Evolutionary conservation across 92 coral and sea anemone genomes (phyloP), one percentile per base, ranked within the genome.

Genomic region (Actinernus sp.): DNA sequence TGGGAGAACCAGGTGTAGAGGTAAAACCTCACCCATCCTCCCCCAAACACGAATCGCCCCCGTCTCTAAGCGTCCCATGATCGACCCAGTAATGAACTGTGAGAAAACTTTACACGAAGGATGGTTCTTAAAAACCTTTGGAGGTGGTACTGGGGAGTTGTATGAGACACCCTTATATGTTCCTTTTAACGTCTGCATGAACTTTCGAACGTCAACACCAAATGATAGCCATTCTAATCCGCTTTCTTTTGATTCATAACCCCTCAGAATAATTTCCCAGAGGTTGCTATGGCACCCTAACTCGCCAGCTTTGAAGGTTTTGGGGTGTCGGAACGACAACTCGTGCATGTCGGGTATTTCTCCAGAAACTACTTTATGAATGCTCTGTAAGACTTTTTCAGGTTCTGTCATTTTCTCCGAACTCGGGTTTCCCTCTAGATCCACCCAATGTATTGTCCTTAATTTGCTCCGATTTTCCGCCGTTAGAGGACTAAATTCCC

Each of bases 31-130:
- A 14, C 36, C 61, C n/a, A 65, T 50, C 17, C 14, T 65, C 2
- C 72, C 72, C 72, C 72, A 65, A 17, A 48, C 62, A 16, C 63
- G 31, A 30, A 71, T 69, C 49, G 68, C 78, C 53, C 68, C 58
- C 46, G 44, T 71, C 7, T 31, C 19, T 3, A 58, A 3, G 10
- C 49, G 39, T 16, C 38, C 4, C 23, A 56, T 1, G 6, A 62
- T 22, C 1, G 70, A 22, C 25, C 44, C 38, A 8, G 55, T 43
- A 36, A 62, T 62, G 47, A 45, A 45, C 7, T 22, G 16, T 12
- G 57, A 29, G 45, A 62, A 62, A 7, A 40, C 12, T n/a, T n/a
- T n/a, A n/a, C n/a, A n/a, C n/a, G n/a, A n/a, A n/a, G n/a, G n/a
- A n/a, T n/a, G n/a, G n/a, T n/a, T n/a, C n/a, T n/a, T n/a, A n/a